Evolutionary conservation across 2,113 vertebrate species (phyloP).

Genomic region (Oryzias celebensis): DNA sequence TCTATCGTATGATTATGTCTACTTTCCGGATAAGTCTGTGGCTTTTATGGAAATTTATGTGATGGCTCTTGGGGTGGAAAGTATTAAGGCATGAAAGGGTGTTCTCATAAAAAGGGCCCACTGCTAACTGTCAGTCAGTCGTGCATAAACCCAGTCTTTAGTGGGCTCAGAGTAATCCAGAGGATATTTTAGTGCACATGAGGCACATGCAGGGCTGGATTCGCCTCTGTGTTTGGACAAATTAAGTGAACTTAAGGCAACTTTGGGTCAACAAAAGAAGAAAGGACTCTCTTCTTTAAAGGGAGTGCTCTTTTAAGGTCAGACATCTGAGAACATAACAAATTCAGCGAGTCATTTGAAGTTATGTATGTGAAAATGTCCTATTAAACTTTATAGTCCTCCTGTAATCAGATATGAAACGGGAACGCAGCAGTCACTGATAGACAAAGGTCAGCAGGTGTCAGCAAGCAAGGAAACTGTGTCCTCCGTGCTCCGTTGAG

Average conservation of each 20-base stretch:
- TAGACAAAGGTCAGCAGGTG: conserved; percentile 50
- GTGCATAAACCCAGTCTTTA: conserved; percentile 43
- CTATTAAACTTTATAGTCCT: conserved; percentile 15
- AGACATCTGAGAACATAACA: conserved; percentile 14
- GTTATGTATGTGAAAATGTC: conserved; percentile 15
- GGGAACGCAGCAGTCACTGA: conserved; percentile 26
- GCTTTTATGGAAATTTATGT: conserved; percentile 33
- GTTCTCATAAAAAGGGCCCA: conserved; percentile 37
- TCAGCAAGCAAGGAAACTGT: conserved; percentile 41
- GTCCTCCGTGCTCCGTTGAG: conserved; percentile 46
- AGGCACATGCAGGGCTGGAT: conserved; percentile 43
- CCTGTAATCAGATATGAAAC: conserved; percentile 35
- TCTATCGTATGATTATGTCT: conserved; percentile 36
- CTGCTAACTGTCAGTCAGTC: conserved; percentile 28
- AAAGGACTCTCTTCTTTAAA: conserved; percentile 34
- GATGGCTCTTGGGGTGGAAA: conserved; percentile 40
- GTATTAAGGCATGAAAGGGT: conserved; percentile 60
- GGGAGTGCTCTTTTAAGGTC: conserved; percentile 13
- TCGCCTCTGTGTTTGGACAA: conserved; percentile 50
- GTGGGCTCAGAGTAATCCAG: conserved; percentile 45
- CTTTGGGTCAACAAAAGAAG: conserved; percentile 19
- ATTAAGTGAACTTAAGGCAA: conserved; percentile 39
- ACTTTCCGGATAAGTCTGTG: conserved; percentile 46
- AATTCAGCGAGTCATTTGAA: conserved; percentile 9
- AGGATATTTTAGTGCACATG: conserved; percentile 29